phyloP scores from a whole-genome alignment of 2,113 vertebrate genomes.

The Stegastes partitus region DNA sequence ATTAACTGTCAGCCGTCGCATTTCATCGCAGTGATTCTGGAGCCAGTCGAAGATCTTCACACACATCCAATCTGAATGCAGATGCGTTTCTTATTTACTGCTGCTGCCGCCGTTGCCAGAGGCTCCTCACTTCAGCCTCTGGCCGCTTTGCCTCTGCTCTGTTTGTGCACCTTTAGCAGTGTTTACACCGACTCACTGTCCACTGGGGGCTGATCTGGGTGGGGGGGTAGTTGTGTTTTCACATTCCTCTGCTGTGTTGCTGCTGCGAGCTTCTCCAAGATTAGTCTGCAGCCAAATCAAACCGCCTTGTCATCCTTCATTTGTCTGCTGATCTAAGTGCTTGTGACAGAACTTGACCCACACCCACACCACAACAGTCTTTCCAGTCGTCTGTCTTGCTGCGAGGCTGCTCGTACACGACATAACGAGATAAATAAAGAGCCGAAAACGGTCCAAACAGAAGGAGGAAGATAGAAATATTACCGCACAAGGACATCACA shows the following conservation, averaged over 20 bases:
- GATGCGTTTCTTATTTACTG: slow-evolving; percentile 16
- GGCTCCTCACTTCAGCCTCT: not conserved
- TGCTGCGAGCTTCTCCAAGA: not conserved
- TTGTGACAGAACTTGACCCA: slow-evolving; percentile 4
- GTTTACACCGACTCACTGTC: slow-evolving; percentile 5
- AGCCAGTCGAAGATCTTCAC: not conserved
- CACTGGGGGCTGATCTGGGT: not conserved
- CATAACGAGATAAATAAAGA: too few species aligned
- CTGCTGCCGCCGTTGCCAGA: slow-evolving; percentile 14
- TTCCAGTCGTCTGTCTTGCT: too few species aligned
- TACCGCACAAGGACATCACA: too few species aligned
- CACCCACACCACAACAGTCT: too few species aligned
- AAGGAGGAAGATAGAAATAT: not conserved
- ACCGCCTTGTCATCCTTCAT: not conserved
- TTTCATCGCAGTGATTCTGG: not conserved
- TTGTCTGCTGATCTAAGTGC: not conserved
- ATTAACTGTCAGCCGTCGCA: slow-evolving; percentile 15
- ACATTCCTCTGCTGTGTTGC: not conserved
- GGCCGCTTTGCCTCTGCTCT: slow-evolving; percentile 11
- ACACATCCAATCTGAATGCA: slow-evolving; percentile 12
- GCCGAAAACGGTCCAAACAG: too few species aligned
- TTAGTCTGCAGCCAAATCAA: not conserved
- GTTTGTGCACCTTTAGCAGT: slow-evolving; percentile 2
- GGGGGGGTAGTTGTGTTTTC: slow-evolving; percentile 9
- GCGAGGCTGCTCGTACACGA: too few species aligned